Base-by-base conservation (phyloP, 2,113 vertebrate genomes). In the Perca flavescens region DNA sequence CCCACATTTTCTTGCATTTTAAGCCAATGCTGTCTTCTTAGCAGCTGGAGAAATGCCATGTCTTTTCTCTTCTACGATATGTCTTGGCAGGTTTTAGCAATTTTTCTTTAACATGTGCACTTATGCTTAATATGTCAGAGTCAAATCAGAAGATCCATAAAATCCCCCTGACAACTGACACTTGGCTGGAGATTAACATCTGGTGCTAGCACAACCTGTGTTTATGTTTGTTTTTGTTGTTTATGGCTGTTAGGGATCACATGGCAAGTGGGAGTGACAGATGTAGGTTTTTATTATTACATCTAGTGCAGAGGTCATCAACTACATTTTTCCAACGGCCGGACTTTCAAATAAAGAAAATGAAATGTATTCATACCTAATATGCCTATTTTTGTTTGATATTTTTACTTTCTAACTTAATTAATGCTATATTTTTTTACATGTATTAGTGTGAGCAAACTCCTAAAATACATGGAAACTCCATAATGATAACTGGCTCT, bases 91-190 rank as follows among this genome's bases (percentile, higher is more conserved):
- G 66, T 77, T 77, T 66, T 58, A 25, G 50, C 71, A 47, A 67
- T 83, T 88, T 88, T 82, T 69, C 74, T 85, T 75, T 31, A 82
- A 74, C 86, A 80, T 72, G 57, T 85, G 71, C 85, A 69, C 88
- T 89, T 76, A 68, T 3, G 64, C 64, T 83, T 85, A 54, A 81
- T 67, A 65, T 78, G 83, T 89, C 85, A 69, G 56, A 64, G 65
- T 61, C n/a, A 89, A 82, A 88, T 83, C 0, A 22, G 67, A 87
- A 77, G 75, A 86, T 89, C 88, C 76, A 80, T 82, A 80, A 85
- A 84, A 87, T 91, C 50, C 61, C 76, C 25, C 66, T 88, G 86
- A 88, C 79, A 83, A 40, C 62, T 86, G 86, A 85, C 87, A 83
- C 79, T 86, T 91, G 76, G 83, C 63, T 40, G 9, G 13, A 81